A percentile compares a stretch with the other conserved stretches of the same genome.
Evolutionary conservation across 1,140 invertebrate species (phyloP).

Genomic region (Saxidomus purpurata): DNA sequence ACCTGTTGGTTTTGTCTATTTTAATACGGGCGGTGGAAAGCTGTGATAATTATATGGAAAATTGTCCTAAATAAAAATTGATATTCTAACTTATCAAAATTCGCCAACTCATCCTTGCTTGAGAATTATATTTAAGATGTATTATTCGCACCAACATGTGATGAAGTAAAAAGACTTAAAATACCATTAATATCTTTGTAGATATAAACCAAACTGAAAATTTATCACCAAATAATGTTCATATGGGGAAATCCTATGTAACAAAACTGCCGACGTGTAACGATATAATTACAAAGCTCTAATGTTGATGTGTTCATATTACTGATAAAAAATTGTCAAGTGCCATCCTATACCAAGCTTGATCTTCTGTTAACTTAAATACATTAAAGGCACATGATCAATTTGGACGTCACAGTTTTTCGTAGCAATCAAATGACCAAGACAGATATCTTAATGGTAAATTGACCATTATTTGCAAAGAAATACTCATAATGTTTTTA

Average conservation of each 20-base stretch:
- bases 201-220: conserved; percentile 26
- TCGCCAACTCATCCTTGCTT: conserved; percentile 21
- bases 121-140: not conserved
- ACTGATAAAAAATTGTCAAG: not conserved
- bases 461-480: no score
- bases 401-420: no score
- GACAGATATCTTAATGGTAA: no score
- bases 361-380: no score
- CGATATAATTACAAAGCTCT: conserved; percentile 11
- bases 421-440: no score
- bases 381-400: no score
- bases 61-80: not conserved
- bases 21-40: not conserved
- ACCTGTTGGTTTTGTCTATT: not conserved
- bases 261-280: not conserved
- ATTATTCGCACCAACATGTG: not conserved
- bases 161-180: conserved; percentile 63
- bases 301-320: not conserved
- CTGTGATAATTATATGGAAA: conserved; percentile 4
- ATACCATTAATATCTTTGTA: conserved; percentile 53
- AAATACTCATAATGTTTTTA: no score
- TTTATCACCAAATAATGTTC: conserved; percentile 43
- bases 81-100: not conserved
- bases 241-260: conserved; percentile 42
- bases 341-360: not conserved